Conservation (phyloP, 2,888 invertebrate species). For the Tenthredo mesomela region DNA sequence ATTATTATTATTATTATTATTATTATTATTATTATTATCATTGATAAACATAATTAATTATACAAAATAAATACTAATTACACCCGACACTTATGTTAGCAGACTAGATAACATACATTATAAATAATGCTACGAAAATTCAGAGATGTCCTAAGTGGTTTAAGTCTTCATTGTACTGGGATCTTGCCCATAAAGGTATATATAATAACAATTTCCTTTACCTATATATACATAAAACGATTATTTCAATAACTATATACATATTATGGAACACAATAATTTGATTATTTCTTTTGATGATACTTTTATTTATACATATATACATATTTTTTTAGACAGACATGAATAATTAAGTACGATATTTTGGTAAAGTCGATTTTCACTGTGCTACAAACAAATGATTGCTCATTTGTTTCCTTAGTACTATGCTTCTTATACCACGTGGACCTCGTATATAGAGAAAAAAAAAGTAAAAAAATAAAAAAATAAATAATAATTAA, state of each 20-base stretch:
- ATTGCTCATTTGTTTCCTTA: conserved; percentile 43
- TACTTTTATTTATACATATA: background rate
- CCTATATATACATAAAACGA: background rate
- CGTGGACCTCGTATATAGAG: conserved; percentile 51
- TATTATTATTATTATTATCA: conserved; percentile 61
- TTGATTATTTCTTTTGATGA: conserved; percentile 24
- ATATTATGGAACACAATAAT: background rate
- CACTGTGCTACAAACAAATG: conserved; percentile 31
- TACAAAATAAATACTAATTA: conserved; percentile 70
- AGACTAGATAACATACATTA: conserved; percentile 68
- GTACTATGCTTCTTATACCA: conserved; percentile 50
- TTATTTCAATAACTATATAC: conserved; percentile 28
- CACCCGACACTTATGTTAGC: conserved; percentile 74
- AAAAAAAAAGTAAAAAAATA: conserved; percentile 20
- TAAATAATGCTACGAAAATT: conserved; percentile 32
- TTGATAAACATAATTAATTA: conserved; percentile 66
- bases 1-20: conserved; percentile 63
- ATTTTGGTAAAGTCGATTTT: conserved; percentile 42
- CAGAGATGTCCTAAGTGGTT: conserved; percentile 50
- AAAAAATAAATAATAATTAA: conserved; percentile 55
- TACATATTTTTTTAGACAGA: conserved; percentile 44
- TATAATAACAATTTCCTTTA: conserved; percentile 12
- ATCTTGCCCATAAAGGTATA: conserved; percentile 19
- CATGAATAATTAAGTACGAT: conserved; percentile 34
- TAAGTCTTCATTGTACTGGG: conserved; percentile 50